phyloP scores from a whole-genome alignment of 2,113 vertebrate genomes.

The Astur gentilis region DNA sequence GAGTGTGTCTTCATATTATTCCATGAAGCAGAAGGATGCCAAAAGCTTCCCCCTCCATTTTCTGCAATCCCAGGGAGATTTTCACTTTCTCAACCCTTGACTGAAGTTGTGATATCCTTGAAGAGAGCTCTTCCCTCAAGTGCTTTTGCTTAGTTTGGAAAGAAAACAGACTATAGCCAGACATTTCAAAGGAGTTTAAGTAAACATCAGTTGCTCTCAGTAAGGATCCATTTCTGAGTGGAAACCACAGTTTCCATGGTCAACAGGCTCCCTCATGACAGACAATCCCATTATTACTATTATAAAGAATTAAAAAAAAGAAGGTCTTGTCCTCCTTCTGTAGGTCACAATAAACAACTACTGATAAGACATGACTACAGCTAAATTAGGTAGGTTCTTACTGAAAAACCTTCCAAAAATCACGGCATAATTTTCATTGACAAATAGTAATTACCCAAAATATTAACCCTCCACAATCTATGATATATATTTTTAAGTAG shows the following conservation, averaged over 20 bases:
- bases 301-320: neutral
- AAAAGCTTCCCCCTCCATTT: neutral
- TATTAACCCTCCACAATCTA: neutral
- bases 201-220: neutral
- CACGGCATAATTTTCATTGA: neutral
- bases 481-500: neutral
- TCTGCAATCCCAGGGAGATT: neutral
- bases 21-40: constrained; percentile 3
- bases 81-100: neutral
- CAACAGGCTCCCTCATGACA: neutral
- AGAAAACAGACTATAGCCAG: neutral
- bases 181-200: neutral
- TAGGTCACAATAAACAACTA: neutral
- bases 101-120: constrained; percentile 4
- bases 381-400: neutral
- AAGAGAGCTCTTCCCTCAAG: constrained; percentile 29
- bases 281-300: neutral
- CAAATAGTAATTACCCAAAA: neutral
- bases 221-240: neutral
- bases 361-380: neutral
- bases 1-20: neutral
- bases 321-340: neutral
- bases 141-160: constrained; percentile 1
- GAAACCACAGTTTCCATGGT: neutral
- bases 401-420: neutral